These are phyloP conservation scores for Vespertilio murinus DNA, from an alignment of 2,797 vertebrate genomes.

Conservation along the genomic window DNA sequence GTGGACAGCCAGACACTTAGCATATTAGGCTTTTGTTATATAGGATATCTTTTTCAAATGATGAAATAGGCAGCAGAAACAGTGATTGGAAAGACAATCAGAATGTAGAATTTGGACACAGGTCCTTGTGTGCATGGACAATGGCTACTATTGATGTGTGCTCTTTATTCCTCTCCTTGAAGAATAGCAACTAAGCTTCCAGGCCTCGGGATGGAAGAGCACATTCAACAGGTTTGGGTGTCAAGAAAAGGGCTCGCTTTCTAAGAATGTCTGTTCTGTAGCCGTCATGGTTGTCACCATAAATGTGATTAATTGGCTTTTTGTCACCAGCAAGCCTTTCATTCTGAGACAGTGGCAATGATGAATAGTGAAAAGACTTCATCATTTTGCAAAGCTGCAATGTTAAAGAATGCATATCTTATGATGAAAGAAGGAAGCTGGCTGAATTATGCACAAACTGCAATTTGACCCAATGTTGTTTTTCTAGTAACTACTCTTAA, in stretches of 20 bases:
- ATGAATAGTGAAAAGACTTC: slow-evolving; percentile 72
- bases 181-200: neutral
- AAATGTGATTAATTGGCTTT: slow-evolving; percentile 81
- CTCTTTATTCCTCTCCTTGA: slow-evolving; percentile 34
- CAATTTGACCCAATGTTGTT: slow-evolving; percentile 55
- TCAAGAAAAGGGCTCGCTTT: slow-evolving; percentile 60
- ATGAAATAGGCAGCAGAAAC: slow-evolving; percentile 3
- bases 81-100: neutral
- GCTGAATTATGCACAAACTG: slow-evolving; percentile 55
- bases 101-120: neutral
- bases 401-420: slow-evolving; percentile 71
- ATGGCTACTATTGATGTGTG: neutral
- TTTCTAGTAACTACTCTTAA: slow-evolving; percentile 57
- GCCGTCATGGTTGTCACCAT: slow-evolving; percentile 77
- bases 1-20: too few species aligned
- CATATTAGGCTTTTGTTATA: too few species aligned
- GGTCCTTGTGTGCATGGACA: neutral
- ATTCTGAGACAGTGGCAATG: slow-evolving; percentile 73
- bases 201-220: neutral
- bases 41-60: neutral
- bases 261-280: slow-evolving; percentile 77
- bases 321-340: slow-evolving; percentile 73
- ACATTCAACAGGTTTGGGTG: slow-evolving; percentile 51
- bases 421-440: slow-evolving; percentile 57
- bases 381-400: slow-evolving; percentile 61